Conservation (phyloP, 2,888 invertebrate genomes). For the Dryococelus australis region DNA sequence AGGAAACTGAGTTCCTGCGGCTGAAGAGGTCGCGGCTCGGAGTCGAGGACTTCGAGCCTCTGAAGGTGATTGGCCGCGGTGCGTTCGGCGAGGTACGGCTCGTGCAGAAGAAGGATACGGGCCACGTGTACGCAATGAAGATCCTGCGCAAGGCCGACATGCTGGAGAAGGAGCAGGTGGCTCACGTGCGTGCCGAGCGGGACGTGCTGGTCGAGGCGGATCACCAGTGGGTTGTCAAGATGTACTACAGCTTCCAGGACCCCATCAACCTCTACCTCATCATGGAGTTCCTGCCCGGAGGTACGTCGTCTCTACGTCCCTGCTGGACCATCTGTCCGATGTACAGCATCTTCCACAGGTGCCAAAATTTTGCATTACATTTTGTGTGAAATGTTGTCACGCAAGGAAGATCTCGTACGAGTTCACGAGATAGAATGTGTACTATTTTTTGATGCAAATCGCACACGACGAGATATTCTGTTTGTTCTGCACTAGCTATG, state of each 20-base stretch:
- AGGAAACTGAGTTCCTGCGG: conserved; percentile 98
- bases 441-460: too few species aligned
- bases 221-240: conserved; percentile 99
- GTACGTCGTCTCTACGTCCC: conserved; percentile 57
- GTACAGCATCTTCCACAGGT: too few species aligned
- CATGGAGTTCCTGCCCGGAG: conserved; percentile 99
- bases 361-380: too few species aligned
- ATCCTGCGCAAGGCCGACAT: conserved; percentile 98
- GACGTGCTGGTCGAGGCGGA: conserved; percentile 99
- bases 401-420: too few species aligned
- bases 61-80: conserved; percentile 93
- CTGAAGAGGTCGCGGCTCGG: conserved; percentile 94
- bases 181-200: conserved; percentile 96
- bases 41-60: conserved; percentile 97
- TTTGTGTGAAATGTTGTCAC: too few species aligned
- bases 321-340: too few species aligned
- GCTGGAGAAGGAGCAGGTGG: conserved; percentile 98
- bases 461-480: too few species aligned
- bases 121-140: conserved; percentile 99
- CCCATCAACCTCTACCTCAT: conserved; percentile 98
- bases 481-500: too few species aligned
- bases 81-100: conserved; percentile 95
- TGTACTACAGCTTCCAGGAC: conserved; percentile 99
- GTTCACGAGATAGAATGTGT: too few species aligned
- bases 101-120: conserved; percentile 99